Conservation (phyloP, 2,888 invertebrate species). For the Myathropa florea region DNA sequence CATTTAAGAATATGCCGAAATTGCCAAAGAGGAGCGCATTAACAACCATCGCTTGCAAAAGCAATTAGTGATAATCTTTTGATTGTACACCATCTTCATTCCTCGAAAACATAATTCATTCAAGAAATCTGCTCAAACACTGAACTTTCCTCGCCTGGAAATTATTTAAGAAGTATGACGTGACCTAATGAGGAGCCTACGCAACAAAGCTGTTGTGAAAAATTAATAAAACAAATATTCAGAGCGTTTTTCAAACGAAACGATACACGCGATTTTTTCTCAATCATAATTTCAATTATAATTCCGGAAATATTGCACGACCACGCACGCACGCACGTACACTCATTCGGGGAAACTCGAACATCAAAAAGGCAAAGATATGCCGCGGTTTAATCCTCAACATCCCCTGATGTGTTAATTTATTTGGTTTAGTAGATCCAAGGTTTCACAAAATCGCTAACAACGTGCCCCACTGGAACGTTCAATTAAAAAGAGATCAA, state of each 20-base stretch:
- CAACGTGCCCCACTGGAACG: neutral
- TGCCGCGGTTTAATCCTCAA: constrained; percentile 1
- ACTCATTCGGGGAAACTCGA: neutral
- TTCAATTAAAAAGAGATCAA: neutral
- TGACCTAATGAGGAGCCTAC: neutral
- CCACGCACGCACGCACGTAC: neutral
- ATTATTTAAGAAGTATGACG: neutral
- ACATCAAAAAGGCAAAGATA: neutral
- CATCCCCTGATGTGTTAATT: constrained; percentile 20
- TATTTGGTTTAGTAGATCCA: neutral
- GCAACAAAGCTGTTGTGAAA: neutral
- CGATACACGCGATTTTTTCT: neutral
- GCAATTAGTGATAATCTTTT: neutral
- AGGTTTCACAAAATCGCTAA: neutral
- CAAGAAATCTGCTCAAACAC: neutral
- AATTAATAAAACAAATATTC: neutral
- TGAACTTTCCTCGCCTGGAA: neutral
- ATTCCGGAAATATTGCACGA: neutral
- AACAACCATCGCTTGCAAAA: neutral
- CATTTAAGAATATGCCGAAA: no score
- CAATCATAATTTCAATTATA: neutral
- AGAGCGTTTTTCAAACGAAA: neutral
- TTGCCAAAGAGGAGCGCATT: no score
- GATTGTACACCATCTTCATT: neutral
- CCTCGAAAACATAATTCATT: neutral